phyloP scores from a whole-genome alignment of 2,113 vertebrate genomes.

The Natator depressus region DNA sequence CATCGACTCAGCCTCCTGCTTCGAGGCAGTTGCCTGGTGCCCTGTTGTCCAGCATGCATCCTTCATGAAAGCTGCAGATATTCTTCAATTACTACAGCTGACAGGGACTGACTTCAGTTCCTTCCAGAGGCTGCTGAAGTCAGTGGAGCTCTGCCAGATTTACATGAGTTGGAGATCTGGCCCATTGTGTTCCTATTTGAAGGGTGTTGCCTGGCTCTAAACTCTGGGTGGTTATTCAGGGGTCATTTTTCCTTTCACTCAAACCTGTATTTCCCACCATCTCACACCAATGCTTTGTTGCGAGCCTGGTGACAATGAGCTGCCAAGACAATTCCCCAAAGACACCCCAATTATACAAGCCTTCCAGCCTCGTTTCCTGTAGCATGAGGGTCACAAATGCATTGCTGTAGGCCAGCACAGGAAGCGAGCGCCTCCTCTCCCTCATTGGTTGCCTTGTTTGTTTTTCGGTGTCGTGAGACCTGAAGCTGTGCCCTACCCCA shows the following conservation, averaged over 20 bases:
- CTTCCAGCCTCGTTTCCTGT: not conserved
- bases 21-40: not conserved
- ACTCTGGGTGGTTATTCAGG: not conserved
- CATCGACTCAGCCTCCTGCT: not conserved
- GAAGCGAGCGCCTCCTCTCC: not conserved
- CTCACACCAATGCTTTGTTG: not conserved
- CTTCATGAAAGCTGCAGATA: not conserved
- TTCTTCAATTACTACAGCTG: not conserved
- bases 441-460: not conserved
- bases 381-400: not conserved
- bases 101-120: not conserved
- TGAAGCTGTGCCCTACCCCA: not conserved
- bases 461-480: conserved; percentile 10
- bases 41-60: not conserved
- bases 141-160: not conserved
- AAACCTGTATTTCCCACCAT: not conserved
- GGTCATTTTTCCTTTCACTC: not conserved
- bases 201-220: not conserved
- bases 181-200: not conserved
- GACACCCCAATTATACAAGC: not conserved
- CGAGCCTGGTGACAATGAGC: not conserved
- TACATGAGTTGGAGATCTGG: not conserved
- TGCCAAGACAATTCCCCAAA: not conserved
- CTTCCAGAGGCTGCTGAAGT: not conserved
- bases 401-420: not conserved